phyloP scores from a whole-genome alignment of 2,797 vertebrate genomes.

The Semotilus atromaculatus region DNA sequence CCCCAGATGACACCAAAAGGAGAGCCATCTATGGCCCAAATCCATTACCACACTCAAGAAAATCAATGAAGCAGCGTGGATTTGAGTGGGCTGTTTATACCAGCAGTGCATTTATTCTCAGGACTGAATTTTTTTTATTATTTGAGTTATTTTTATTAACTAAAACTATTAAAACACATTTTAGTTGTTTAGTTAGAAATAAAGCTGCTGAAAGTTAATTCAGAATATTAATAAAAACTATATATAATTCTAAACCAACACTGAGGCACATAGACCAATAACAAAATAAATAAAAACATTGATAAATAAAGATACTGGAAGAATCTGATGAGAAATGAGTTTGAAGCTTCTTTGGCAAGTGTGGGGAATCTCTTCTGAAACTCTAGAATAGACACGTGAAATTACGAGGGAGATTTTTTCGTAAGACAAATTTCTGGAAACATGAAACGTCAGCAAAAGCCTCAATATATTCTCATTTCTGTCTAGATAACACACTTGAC shows the following conservation, averaged over 20 bases:
- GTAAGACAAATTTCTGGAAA: not conserved
- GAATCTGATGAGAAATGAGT: not conserved
- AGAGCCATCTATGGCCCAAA: not conserved
- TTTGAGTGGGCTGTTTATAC: slow-evolving; percentile 17
- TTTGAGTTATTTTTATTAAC: not conserved
- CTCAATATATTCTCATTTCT: not conserved
- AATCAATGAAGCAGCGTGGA: slow-evolving; percentile 26
- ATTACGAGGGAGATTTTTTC: not conserved
- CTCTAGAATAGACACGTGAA: not conserved
- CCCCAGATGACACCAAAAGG: slow-evolving; percentile 18
- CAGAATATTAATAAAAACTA: not conserved
- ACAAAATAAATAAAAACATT: not conserved
- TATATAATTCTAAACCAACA: not conserved
- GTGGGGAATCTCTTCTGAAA: not conserved
- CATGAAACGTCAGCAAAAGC: not conserved
- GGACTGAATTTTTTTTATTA: slow-evolving; percentile 19
- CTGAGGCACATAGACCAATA: not conserved
- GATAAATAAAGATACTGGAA: not conserved
- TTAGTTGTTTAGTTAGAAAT: not conserved
- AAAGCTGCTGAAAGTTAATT: not conserved
- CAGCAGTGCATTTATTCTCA: slow-evolving; percentile 1
- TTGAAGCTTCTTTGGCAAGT: not conserved
- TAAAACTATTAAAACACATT: not conserved
- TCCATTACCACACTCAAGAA: slow-evolving; percentile 34
- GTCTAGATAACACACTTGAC: not conserved